Evolutionary conservation across 2,113 vertebrate genomes (phyloP), one percentile per base, ranked within the genome.

Genomic region (Pachycephala philippinensis): DNA sequence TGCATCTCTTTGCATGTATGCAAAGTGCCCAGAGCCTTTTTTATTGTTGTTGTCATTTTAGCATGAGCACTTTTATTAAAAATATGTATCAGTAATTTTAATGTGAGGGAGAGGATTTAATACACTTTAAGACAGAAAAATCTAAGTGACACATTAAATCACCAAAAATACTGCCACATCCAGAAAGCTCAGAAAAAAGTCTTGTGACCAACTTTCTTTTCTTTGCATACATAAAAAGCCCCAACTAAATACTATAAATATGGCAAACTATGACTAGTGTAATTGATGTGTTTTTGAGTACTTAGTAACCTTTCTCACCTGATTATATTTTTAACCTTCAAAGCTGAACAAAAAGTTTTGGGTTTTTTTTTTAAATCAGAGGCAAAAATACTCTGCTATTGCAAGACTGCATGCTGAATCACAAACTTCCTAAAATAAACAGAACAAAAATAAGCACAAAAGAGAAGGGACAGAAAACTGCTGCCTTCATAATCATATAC

Each of bases 401-500:
- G 49, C 2, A 1, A 84, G 44, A 77, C 31, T 47, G 39, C 27
- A 61, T 4, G 27, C 52, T 94, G 65, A 91, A 87, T 95, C 77
- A 91, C 49, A 74, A 78, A 84, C 56, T 66, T 87, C 70, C 78
- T 54, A 84, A 94, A 96, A 91, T 90, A 87, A 77, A 74, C 8
- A 81, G 35, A 69, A 75, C 44, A 81, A 89, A 89, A 82, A 70
- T 70, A 93, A 78, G 40, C 64, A 82, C 54, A 82, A 77, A 94
- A 77, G 15, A 35, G 35, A 82, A 91, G 33, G 16, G 16, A 31
- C 56, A 84, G 21, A 94, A 90, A 93, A 56, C 33, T 77, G 31
- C 45, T 77, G 40, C 56, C 27, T 69, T 70, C 37, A 52, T 52
- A 61, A 74, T 68, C 7, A 56, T 65, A 93, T 87, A 39, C 15